Percentiles rank a stretch among this genome's conserved stretches.
phyloP scores from a whole-genome alignment of 1,140 invertebrate species.

The Heliconius hewitsoni region DNA sequence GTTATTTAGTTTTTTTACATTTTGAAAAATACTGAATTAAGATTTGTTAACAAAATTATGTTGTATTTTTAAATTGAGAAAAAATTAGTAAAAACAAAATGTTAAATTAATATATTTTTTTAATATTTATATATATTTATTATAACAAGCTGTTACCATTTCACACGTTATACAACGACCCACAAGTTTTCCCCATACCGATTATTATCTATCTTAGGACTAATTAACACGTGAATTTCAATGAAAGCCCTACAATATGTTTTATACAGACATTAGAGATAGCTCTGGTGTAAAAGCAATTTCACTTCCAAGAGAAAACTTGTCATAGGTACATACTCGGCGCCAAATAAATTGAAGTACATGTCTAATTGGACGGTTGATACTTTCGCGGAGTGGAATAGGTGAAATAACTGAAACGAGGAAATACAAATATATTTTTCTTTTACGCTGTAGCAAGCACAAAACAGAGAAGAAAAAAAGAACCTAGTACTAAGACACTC shows the following conservation, averaged over 20 bases:
- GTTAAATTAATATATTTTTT: too few relatives aligned
- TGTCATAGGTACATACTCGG: constrained; percentile 17
- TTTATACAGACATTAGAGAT: background rate
- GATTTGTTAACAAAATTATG: too few relatives aligned
- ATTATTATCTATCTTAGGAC: background rate
- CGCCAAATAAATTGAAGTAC: constrained; percentile 40
- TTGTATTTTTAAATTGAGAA: too few relatives aligned
- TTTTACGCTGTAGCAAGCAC: too few relatives aligned
- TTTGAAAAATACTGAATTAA: too few relatives aligned
- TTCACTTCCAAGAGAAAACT: constrained; percentile 35
- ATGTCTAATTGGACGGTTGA: constrained; percentile 32
- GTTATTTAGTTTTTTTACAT: too few relatives aligned
- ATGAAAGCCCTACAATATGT: background rate
- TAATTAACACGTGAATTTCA: constrained; percentile 20
- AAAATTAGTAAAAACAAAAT: too few relatives aligned
- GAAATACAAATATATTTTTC: too few relatives aligned
- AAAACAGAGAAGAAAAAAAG: too few relatives aligned
- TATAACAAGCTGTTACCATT: background rate
- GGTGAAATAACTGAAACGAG: background rate
- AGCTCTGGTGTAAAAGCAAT: constrained; percentile 27
- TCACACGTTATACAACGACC: background rate
- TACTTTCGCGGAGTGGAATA: constrained; percentile 29
- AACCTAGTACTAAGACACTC: too few relatives aligned
- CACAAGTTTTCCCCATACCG: background rate
- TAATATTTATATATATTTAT: too few relatives aligned